These are phyloP conservation scores for Scaptomyza montana DNA, from an alignment of 1,140 invertebrate genomes.

Conservation along the genomic window DNA sequence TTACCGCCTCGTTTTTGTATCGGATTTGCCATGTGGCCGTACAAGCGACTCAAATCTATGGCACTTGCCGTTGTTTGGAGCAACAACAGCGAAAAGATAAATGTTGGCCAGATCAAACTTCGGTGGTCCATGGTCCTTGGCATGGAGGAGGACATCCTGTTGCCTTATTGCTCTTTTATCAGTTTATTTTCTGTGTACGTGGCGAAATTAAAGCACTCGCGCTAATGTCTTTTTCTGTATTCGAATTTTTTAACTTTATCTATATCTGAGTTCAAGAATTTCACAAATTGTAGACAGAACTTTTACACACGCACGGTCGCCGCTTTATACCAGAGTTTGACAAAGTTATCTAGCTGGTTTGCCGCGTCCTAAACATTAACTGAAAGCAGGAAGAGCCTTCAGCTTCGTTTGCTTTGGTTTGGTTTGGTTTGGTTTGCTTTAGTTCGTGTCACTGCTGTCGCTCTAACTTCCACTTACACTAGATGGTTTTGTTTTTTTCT, in stretches of 20 bases:
- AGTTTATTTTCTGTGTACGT: conserved; percentile 22
- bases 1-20: conserved; percentile 82
- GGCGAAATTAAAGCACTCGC: conserved; percentile 59
- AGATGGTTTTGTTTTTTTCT: neutral
- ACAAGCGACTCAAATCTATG: conserved; percentile 83
- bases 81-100: conserved; percentile 62
- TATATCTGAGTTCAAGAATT: neutral
- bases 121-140: conserved; percentile 61
- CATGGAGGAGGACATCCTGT: conserved; percentile 50
- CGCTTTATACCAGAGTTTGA: conserved; percentile 73
- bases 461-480: conserved; percentile 2
- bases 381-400: neutral
- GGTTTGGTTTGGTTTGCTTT: neutral
- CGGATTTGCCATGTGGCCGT: conserved; percentile 78
- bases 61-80: conserved; percentile 67
- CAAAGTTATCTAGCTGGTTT: conserved; percentile 56
- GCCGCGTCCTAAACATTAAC: neutral
- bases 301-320: conserved; percentile 65
- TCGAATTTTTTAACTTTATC: conserved; percentile 14
- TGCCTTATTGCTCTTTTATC: neutral
- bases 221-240: conserved; percentile 2
- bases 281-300: conserved; percentile 23
- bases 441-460: conserved; percentile 3
- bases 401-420: conserved; percentile 5
- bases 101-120: conserved; percentile 69